Percentiles rank a stretch among this genome's conserved stretches.
Evolutionary conservation across 2,888 invertebrate species (phyloP).

Genomic region (Limenitis camilla): DNA sequence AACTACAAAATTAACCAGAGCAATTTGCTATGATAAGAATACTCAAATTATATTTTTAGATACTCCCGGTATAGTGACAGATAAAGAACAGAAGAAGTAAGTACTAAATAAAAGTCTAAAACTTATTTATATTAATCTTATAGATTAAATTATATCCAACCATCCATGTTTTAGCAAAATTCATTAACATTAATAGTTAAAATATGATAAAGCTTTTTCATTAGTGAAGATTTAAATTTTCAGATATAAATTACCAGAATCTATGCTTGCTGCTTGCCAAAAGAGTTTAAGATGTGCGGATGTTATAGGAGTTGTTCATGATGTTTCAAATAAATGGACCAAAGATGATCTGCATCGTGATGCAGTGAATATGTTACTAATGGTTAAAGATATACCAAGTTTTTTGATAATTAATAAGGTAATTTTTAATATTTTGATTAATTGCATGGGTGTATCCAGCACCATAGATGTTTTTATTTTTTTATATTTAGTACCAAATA

Average conservation of each 20-base stretch:
- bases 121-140: neutral
- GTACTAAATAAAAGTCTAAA: slow-evolving; percentile 20
- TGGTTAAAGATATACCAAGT: slow-evolving; percentile 74
- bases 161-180: too few species aligned
- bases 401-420: slow-evolving; percentile 94
- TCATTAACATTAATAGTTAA: too few species aligned
- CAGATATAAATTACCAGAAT: slow-evolving; percentile 56
- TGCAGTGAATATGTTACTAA: slow-evolving; percentile 79
- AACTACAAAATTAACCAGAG: slow-evolving; percentile 82
- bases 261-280: slow-evolving; percentile 69
- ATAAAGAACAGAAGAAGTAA: slow-evolving; percentile 80
- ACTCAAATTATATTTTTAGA: slow-evolving; percentile 94
- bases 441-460: neutral
- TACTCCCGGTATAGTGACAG: slow-evolving; percentile 91
- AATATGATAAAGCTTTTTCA: too few species aligned
- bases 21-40: slow-evolving; percentile 81
- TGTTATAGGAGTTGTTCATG: slow-evolving; percentile 90
- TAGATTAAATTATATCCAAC: too few species aligned
- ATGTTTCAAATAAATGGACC: slow-evolving; percentile 81
- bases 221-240: too few species aligned
- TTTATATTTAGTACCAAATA: too few species aligned
- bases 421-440: slow-evolving; percentile 9
- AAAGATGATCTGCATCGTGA: slow-evolving; percentile 80
- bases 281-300: slow-evolving; percentile 81
- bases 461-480: too few species aligned